A percentile compares a stretch with the other conserved stretches of the same genome.
phyloP scores from a whole-genome alignment of 2,888 invertebrate genomes.

The Leptogaster cylindrica region DNA sequence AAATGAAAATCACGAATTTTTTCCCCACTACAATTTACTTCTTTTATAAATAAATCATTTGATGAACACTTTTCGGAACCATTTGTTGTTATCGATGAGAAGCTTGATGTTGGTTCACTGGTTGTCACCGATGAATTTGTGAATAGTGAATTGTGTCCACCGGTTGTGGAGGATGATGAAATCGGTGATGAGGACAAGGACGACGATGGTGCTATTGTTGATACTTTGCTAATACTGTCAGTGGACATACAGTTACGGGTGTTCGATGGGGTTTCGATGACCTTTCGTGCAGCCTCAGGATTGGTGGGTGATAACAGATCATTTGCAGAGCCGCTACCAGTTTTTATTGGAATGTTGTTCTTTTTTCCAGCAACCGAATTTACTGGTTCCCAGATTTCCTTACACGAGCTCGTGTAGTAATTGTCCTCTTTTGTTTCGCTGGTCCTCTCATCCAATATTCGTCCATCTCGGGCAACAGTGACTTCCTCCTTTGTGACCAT shows the following conservation, averaged over 20 bases:
- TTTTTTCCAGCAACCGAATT: constrained; percentile 13
- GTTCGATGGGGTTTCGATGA: too few relatives aligned
- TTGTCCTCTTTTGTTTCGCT: constrained; percentile 76
- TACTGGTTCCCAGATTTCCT: constrained; percentile 71
- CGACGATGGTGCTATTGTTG: constrained; percentile 17
- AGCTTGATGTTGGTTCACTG: constrained; percentile 22
- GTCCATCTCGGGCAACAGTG: constrained; percentile 71
- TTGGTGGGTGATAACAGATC: background rate
- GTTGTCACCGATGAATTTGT: background rate
- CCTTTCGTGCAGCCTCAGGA: background rate
- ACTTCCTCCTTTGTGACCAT: constrained; percentile 75
- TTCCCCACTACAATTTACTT: background rate
- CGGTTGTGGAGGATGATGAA: constrained; percentile 2
- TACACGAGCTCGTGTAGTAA: constrained; percentile 71
- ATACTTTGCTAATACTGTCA: background rate
- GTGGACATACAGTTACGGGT: too few relatives aligned
- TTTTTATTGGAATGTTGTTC: constrained; percentile 21
- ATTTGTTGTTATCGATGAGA: constrained; percentile 16
- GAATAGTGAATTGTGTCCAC: background rate
- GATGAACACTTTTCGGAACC: constrained; percentile 1
- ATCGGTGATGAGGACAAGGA: constrained; percentile 5
- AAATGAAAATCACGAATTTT: background rate
- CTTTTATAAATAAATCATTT: background rate
- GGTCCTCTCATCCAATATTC: constrained; percentile 72
- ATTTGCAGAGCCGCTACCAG: constrained; percentile 16